A percentile compares a stretch with the other conserved stretches of the same genome.
phyloP scores from a whole-genome alignment of 2,797 vertebrate genomes.

The Galagoides demidoff region DNA sequence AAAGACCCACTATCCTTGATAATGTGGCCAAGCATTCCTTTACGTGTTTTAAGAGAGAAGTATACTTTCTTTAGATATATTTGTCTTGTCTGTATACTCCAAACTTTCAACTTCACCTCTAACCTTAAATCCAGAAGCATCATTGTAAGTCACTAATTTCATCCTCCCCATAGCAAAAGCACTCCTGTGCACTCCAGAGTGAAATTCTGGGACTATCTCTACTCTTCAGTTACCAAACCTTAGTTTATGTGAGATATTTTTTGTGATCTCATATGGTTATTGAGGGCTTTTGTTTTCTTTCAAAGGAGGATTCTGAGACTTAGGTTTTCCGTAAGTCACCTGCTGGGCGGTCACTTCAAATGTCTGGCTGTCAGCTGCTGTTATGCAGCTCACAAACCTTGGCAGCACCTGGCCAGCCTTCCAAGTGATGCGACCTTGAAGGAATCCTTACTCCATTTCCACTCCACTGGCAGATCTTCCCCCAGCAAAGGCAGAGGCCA shows the following conservation, averaged over 20 bases:
- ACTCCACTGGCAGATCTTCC: conserved; percentile 73
- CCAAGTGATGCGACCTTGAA: conserved; percentile 84
- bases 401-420: conserved; percentile 87
- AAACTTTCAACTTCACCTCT: neutral
- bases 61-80: neutral
- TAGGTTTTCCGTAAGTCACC: conserved; percentile 92
- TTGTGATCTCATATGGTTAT: accelerated
- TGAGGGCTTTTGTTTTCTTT: conserved; percentile 83
- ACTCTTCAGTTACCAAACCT: neutral
- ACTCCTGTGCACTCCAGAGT: too few species aligned
- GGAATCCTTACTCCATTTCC: conserved; percentile 84
- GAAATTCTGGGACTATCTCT: neutral
- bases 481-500: conserved; percentile 77
- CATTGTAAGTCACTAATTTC: neutral
- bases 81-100: neutral
- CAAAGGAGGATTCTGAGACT: conserved; percentile 92
- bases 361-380: conserved; percentile 84
- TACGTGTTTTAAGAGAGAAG: neutral
- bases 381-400: conserved; percentile 89
- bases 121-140: neutral
- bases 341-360: conserved; percentile 88
- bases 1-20: neutral
- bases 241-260: neutral
- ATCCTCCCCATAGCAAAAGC: neutral
- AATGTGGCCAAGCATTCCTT: neutral